phyloP scores from a whole-genome alignment of 2,888 invertebrate genomes.

The Synergus japonicus region DNA sequence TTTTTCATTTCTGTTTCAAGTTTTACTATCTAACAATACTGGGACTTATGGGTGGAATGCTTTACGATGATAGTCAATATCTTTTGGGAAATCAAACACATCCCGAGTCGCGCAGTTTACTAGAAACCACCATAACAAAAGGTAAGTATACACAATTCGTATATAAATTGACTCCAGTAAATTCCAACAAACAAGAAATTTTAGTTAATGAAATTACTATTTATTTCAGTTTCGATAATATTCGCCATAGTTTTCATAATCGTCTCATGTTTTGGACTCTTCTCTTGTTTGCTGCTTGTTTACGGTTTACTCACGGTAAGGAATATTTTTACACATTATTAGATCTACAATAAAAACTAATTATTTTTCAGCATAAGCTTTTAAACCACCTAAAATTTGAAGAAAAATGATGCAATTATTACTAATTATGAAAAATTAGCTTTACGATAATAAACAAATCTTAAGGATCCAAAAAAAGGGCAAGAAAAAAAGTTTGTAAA shows the following conservation, averaged over 20 bases:
- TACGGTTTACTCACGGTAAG: constrained; percentile 85
- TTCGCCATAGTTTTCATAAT: constrained; percentile 84
- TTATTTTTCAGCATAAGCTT: no score
- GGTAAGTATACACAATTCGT: constrained; percentile 71
- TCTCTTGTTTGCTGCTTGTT: constrained; percentile 84
- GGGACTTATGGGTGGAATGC: constrained; percentile 82
- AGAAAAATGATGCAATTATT: no score
- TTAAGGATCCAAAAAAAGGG: no score
- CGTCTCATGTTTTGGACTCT: constrained; percentile 84
- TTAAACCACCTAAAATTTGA: no score
- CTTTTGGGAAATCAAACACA: constrained; percentile 79
- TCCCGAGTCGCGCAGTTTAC: constrained; percentile 74
- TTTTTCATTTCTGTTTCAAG: constrained; percentile 74
- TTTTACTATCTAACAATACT: constrained; percentile 84
- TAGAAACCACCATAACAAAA: constrained; percentile 77
- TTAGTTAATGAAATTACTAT: constrained; percentile 29
- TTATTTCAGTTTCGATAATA: constrained; percentile 84
- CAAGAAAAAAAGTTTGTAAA: no score
- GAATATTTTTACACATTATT: neutral
- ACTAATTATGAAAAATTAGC: no score
- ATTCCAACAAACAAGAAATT: constrained; percentile 28
- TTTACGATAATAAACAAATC: no score
- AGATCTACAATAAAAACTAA: neutral
- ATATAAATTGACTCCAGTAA: constrained; percentile 44
- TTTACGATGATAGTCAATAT: constrained; percentile 84